Base-by-base conservation (phyloP, 2,888 invertebrate species). In the Steinernema carpocapsae region DNA sequence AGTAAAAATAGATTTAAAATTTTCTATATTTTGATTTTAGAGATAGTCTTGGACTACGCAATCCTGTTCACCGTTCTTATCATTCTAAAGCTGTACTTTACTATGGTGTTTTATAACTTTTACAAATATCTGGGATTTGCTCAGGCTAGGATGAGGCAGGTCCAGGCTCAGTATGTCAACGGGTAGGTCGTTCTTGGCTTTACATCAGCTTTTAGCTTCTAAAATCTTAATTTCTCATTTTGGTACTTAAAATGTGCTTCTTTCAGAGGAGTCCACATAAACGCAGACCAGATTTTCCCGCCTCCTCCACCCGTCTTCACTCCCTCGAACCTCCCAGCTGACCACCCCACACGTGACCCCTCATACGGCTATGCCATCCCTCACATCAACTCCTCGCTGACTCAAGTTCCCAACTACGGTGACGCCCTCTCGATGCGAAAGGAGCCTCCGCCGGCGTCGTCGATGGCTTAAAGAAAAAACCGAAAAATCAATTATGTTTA, bases 321-420 rank as follows among this genome's bases (percentile, higher is more conserved):
- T 17, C 26, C 26, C 14, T 14, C 56, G 26, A 24, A 56, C 56
- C 22, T 56, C 7, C 56, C 56, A 2, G 56, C 56, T 26, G 56
- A 56, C 26, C 56, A 56, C 26, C 56, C 56, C 3, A 22, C 56
- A 12, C 56, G 56, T 26, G 56, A 56, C 17, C 56, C 56, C 56
- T 22, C 56, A 12, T 56, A 56, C 56, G 56, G 56, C 56, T 56
- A 56, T 26, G 56, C 56, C 6, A 56, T 56, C 3, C 56, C 56
- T 22, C 26, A 56, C 56, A 26, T 26, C n/a, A 26, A 56, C 26
- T 12, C 56, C 12, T 7, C 56, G 56, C 56, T 56, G 12, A 56
- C 56, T 12, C 56, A 56, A 17, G 26, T 56, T 22, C 56, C 56
- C 12, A 22, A 4, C 56, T 56, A 56, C 26, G 26, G 26, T 26